phyloP scores from a whole-genome alignment of 2,113 vertebrate genomes.

The Dryoscopus gambensis region DNA sequence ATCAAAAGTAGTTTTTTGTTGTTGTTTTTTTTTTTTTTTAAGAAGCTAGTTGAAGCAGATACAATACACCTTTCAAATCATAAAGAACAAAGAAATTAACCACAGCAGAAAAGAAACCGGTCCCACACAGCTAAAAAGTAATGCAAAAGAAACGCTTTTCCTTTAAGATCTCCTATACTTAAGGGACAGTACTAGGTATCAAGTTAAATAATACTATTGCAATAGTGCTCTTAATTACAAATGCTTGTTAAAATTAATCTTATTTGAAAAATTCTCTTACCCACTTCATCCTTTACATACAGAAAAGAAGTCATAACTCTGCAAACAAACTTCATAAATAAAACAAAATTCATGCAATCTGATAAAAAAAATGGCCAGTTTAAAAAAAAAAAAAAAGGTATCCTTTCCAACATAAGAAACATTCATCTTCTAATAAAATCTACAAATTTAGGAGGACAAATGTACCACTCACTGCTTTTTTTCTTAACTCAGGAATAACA shows the following conservation, averaged over 20 bases:
- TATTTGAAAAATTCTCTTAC: slow-evolving; percentile 59
- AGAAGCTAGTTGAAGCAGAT: slow-evolving; percentile 59
- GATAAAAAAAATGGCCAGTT: slow-evolving; percentile 60
- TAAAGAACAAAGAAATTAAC: slow-evolving; percentile 62
- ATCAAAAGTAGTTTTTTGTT: slow-evolving; percentile 50
- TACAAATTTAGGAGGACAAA: slow-evolving; percentile 76
- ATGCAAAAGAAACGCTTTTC: slow-evolving; percentile 49
- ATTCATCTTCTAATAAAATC: slow-evolving; percentile 83
- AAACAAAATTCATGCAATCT: slow-evolving; percentile 72
- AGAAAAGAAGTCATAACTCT: slow-evolving; percentile 50
- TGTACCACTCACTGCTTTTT: slow-evolving; percentile 76
- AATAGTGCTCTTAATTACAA: slow-evolving; percentile 60
- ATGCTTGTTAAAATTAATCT: slow-evolving; percentile 14
- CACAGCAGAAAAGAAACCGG: slow-evolving; percentile 35
- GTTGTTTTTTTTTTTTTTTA: slow-evolving; percentile 24
- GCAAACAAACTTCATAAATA: slow-evolving; percentile 73
- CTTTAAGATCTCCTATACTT: slow-evolving; percentile 28
- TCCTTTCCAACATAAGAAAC: slow-evolving; percentile 71
- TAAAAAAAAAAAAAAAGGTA: slow-evolving; percentile 10
- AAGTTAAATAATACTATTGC: slow-evolving; percentile 13
- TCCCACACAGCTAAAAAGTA: slow-evolving; percentile 61
- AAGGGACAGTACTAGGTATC: slow-evolving; percentile 4
- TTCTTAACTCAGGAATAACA: slow-evolving; percentile 80
- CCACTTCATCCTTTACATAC: slow-evolving; percentile 45
- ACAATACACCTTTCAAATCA: slow-evolving; percentile 64